A percentile compares a stretch with the other conserved stretches of the same genome.
These are phyloP conservation scores for Telmatherina bonti DNA, from an alignment of 2,797 vertebrate genomes.

Conservation along the genomic window DNA sequence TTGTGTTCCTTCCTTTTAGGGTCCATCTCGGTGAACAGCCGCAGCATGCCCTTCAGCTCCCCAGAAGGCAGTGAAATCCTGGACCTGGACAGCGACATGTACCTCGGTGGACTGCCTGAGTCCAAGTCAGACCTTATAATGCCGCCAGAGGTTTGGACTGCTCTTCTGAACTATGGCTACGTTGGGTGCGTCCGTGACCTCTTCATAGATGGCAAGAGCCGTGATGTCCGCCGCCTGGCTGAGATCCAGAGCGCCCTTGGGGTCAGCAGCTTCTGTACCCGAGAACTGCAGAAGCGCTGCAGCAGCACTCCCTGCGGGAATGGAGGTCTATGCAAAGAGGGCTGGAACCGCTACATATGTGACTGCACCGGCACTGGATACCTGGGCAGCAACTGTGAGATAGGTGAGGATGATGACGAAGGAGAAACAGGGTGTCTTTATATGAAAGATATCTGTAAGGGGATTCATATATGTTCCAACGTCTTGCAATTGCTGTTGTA, in stretches of 20 bases:
- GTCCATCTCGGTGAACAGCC: conserved; percentile 94
- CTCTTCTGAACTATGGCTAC: conserved; percentile 91
- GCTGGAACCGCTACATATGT: conserved; percentile 96
- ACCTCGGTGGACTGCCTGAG: conserved; percentile 91
- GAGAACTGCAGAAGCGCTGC: conserved; percentile 90
- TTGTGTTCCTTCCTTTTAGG: conserved; percentile 61
- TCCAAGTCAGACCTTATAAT: conserved; percentile 84
- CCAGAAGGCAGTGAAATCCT: conserved; percentile 93
- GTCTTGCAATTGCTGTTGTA: conserved; percentile 33
- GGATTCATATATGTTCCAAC: neutral
- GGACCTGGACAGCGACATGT: conserved; percentile 93
- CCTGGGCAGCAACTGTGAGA: conserved; percentile 91
- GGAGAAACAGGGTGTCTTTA: neutral
- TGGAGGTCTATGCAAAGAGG: conserved; percentile 89
- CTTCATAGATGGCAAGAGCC: conserved; percentile 93
- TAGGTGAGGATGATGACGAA: conserved; percentile 78
- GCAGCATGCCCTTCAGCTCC: conserved; percentile 92
- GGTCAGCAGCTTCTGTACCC: conserved; percentile 90
- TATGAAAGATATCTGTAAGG: neutral
- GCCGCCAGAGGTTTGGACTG: conserved; percentile 94
- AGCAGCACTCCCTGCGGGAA: conserved; percentile 88
- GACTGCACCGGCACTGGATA: conserved; percentile 92
- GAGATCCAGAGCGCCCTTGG: conserved; percentile 88
- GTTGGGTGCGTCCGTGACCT: conserved; percentile 94
- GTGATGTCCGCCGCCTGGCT: conserved; percentile 88